A percentile compares a stretch with the other conserved stretches of the same genome.
These are phyloP conservation scores for Danaus plexippus DNA, from an alignment of 1,140 invertebrate species.

Conservation along the genomic window DNA sequence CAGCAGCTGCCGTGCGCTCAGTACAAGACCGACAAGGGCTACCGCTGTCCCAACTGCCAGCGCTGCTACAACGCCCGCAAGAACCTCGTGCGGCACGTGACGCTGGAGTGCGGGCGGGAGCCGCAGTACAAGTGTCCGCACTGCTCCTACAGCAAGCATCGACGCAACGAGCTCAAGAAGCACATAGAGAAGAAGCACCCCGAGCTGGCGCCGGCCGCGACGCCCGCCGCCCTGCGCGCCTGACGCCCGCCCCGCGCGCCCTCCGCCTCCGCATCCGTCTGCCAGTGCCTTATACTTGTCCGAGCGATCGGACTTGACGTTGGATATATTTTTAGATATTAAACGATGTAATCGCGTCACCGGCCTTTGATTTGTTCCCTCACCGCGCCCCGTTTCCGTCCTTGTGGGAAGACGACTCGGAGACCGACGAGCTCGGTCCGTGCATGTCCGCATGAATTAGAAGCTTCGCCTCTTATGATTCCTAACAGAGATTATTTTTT, in stretches of 20 bases:
- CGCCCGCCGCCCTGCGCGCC: background rate
- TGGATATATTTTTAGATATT: conserved; percentile 62
- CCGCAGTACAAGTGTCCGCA: conserved; percentile 78
- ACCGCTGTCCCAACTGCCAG: conserved; percentile 70
- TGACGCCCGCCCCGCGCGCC: conserved; percentile 14
- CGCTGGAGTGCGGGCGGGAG: conserved; percentile 78
- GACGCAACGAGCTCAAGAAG: conserved; percentile 72
- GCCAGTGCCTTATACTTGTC: conserved; percentile 50
- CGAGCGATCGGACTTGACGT: conserved; percentile 41
- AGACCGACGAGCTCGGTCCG: conserved; percentile 44
- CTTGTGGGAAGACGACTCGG: conserved; percentile 65
- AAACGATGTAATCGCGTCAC: conserved; percentile 42
- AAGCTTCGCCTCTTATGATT: conserved; percentile 68
- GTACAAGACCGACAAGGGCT: conserved; percentile 63
- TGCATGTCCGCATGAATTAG: conserved; percentile 70
- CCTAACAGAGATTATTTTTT: conserved; percentile 67
- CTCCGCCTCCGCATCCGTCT: conserved; percentile 14
- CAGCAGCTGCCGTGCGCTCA: conserved; percentile 52
- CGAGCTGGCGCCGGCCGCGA: conserved; percentile 20
- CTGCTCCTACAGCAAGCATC: conserved; percentile 71
- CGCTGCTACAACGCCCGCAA: conserved; percentile 74
- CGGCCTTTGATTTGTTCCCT: conserved; percentile 40
- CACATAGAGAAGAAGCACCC: conserved; percentile 72
- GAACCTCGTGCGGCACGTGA: conserved; percentile 76
- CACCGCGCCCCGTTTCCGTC: conserved; percentile 23